Percentiles rank a stretch among this genome's conserved stretches.
phyloP scores from a whole-genome alignment of 2,113 vertebrate species.

The Nymphicus hollandicus region DNA sequence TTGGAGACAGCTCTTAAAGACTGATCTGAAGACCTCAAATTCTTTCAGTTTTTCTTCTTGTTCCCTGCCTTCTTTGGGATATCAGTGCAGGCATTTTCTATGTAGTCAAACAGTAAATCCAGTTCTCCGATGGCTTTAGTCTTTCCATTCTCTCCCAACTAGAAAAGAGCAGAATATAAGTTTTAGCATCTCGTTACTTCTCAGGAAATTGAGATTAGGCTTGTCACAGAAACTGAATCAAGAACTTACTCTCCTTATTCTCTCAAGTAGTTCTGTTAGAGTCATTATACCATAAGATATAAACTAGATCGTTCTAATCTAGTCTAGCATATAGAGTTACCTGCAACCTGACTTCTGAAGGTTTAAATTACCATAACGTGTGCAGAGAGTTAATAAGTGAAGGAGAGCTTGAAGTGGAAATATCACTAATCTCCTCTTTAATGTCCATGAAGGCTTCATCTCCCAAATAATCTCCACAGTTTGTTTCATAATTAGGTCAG shows the following conservation, averaged over 20 bases:
- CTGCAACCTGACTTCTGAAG: background rate
- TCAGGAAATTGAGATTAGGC: background rate
- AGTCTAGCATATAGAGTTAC: background rate
- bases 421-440: background rate
- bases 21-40: background rate
- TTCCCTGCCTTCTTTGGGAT: background rate
- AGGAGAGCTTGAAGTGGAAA: background rate
- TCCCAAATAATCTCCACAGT: background rate
- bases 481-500: background rate
- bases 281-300: background rate
- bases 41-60: conserved; percentile 22
- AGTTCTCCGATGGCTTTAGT: conserved; percentile 82
- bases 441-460: background rate
- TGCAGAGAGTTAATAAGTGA: background rate
- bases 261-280: background rate
- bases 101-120: conserved; percentile 73
- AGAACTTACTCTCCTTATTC: background rate
- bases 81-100: conserved; percentile 53
- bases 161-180: background rate
- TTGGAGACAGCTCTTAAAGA: background rate
- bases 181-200: background rate
- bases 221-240: background rate
- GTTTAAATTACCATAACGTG: background rate
- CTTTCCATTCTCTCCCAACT: conserved; percentile 75
- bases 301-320: background rate